These are phyloP conservation scores for Beris morrisii DNA, from an alignment of 2,888 invertebrate species.

Conservation along the genomic window DNA sequence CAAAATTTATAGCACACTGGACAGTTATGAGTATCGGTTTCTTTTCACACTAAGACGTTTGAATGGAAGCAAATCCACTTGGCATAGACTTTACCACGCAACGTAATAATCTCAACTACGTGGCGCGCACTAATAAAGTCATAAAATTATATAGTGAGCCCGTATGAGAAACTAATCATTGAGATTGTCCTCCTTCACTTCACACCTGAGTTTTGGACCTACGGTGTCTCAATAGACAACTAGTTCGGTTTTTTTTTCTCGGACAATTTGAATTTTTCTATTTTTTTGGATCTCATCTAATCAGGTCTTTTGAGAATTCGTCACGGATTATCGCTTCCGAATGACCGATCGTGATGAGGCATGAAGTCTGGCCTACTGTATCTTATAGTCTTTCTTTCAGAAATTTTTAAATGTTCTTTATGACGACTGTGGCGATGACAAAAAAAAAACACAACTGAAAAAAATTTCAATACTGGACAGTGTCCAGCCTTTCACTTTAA, in stretches of 20 bases:
- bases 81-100: constrained; percentile 26
- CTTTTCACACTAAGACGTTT: neutral
- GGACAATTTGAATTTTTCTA: constrained; percentile 22
- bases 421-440: neutral
- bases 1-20: constrained; percentile 21
- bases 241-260: constrained; percentile 16
- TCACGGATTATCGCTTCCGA: constrained; percentile 39
- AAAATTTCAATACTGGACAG: constrained; percentile 19
- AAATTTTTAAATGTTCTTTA: constrained; percentile 3
- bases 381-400: constrained; percentile 1
- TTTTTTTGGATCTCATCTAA: constrained; percentile 26
- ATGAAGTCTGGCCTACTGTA: constrained; percentile 29
- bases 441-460: neutral
- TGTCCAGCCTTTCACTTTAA: constrained; percentile 17
- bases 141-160: constrained; percentile 3
- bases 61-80: constrained; percentile 20
- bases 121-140: constrained; percentile 11
- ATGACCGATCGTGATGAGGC: constrained; percentile 35
- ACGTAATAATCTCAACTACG: constrained; percentile 2
- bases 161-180: neutral
- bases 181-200: constrained; percentile 18
- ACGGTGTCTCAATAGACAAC: neutral
- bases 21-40: constrained; percentile 4
- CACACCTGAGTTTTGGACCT: constrained; percentile 9
- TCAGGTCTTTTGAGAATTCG: constrained; percentile 38